A percentile compares a stretch with the other conserved stretches of the same genome.
These are phyloP conservation scores for Microcebus ravelobensis DNA, from an alignment of 2,113 vertebrate genomes.

Conservation along the genomic window DNA sequence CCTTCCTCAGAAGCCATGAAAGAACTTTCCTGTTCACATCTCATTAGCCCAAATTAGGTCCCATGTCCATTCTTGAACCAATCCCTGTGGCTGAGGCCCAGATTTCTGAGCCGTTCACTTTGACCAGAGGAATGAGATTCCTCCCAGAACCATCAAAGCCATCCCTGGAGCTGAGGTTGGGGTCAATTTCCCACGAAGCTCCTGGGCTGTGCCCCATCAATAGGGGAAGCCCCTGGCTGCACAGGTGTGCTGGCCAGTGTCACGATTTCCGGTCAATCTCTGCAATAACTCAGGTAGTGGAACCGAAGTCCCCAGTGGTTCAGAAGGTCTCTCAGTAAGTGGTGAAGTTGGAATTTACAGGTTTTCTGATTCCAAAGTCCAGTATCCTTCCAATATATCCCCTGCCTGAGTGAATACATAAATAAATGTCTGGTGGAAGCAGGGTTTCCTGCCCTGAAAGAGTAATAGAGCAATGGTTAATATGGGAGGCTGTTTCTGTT, in stretches of 20 bases:
- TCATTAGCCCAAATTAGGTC: neutral
- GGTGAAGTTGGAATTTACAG: constrained; percentile 45
- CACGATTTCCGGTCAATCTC: neutral
- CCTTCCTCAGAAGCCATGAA: neutral
- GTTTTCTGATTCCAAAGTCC: constrained; percentile 40
- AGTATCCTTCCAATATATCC: neutral
- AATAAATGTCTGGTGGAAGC: neutral
- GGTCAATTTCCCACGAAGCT: neutral
- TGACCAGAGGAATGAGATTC: neutral
- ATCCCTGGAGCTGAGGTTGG: neutral
- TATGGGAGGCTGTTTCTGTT: neutral
- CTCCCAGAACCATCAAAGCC: neutral
- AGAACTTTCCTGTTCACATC: neutral
- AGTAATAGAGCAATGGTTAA: neutral
- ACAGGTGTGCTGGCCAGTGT: neutral
- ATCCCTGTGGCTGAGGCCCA: neutral
- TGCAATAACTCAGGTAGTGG: neutral
- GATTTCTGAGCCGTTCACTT: neutral
- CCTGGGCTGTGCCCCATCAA: neutral
- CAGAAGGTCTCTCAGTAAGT: neutral
- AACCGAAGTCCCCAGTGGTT: neutral
- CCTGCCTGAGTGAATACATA: neutral
- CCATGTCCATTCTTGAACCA: neutral
- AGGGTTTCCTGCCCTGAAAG: neutral
- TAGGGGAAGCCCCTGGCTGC: neutral